phyloP scores from a whole-genome alignment of 2,797 vertebrate genomes.

The Micromesistius poutassou region DNA sequence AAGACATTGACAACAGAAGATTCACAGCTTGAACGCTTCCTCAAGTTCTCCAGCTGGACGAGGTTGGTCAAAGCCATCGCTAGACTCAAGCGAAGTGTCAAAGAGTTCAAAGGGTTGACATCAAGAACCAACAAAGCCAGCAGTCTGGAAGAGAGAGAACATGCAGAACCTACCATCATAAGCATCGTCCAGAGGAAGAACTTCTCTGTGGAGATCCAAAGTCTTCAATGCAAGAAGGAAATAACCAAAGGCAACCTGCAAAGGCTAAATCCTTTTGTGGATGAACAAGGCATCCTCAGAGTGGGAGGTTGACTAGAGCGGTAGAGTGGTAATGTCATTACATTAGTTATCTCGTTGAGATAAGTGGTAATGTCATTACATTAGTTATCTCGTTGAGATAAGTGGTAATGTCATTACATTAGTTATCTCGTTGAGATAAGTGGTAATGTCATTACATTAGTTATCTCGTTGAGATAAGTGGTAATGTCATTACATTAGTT shows the following conservation, averaged over 20 bases:
- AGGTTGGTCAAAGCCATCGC: constrained; percentile 22
- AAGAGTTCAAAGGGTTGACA: constrained; percentile 8
- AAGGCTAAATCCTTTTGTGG: neutral
- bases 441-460: too few species aligned
- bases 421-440: too few species aligned
- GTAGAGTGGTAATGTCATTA: too few species aligned
- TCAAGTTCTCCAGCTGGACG: neutral
- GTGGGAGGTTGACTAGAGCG: neutral
- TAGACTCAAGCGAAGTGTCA: constrained; percentile 11
- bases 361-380: too few species aligned
- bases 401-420: too few species aligned
- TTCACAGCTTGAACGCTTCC: neutral
- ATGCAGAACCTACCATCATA: constrained; percentile 11
- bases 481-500: too few species aligned
- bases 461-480: too few species aligned
- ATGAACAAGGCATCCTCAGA: neutral
- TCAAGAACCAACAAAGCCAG: neutral
- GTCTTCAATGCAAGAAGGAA: neutral
- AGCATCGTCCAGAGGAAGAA: neutral
- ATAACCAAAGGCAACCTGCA: neutral
- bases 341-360: too few species aligned
- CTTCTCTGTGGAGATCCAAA: constrained; percentile 11
- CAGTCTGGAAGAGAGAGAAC: constrained; percentile 18
- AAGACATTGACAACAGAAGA: neutral
- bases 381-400: too few species aligned